Conservation (phyloP, 2,888 invertebrate genomes). For the Erebia epiphron region DNA sequence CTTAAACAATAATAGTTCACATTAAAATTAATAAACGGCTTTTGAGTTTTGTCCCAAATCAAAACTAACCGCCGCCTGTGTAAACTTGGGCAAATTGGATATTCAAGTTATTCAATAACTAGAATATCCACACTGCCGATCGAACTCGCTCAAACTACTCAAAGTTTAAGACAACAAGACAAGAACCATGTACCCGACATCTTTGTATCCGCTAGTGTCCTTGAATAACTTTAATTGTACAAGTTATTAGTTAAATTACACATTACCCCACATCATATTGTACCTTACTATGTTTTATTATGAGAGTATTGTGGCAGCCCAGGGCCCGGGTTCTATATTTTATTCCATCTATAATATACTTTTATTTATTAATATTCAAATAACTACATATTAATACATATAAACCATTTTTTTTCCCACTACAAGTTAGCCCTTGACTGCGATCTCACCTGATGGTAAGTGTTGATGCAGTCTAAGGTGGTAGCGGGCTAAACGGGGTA, state of each 20-base stretch:
- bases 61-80: conserved; percentile 16
- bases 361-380: too few relatives aligned
- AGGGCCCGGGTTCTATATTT: too few relatives aligned
- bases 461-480: too few relatives aligned
- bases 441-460: too few relatives aligned
- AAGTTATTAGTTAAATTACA: background rate
- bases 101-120: conserved; percentile 38
- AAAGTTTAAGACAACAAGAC: conserved; percentile 21
- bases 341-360: too few relatives aligned
- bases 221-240: conserved; percentile 17
- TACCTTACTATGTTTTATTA: too few relatives aligned
- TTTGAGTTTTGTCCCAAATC: conserved; percentile 12
- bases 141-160: conserved; percentile 31
- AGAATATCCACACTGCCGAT: conserved; percentile 29
- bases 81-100: conserved; percentile 40
- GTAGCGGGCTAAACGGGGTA: too few relatives aligned
- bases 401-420: too few relatives aligned
- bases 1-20: background rate
- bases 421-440: too few relatives aligned
- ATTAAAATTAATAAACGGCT: conserved; percentile 18
- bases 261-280: background rate
- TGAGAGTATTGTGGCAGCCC: too few relatives aligned
- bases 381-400: too few relatives aligned
- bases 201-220: conserved; percentile 8
- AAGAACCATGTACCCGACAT: conserved; percentile 2